Evolutionary conservation across 2,797 vertebrate species (phyloP).

Genomic region (Petrocephalus sullivani): DNA sequence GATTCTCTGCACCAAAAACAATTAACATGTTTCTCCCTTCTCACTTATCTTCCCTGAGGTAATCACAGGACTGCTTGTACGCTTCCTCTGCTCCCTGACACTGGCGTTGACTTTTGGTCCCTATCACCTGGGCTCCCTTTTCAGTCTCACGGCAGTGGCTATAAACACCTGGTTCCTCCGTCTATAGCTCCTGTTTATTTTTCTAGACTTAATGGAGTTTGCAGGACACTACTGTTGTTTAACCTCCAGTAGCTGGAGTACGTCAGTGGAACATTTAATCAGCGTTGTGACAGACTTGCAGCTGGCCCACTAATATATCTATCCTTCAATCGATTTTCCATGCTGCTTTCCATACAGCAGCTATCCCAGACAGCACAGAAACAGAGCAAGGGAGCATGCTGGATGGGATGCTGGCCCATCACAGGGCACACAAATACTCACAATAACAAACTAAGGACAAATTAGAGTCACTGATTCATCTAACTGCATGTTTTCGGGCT

Average conservation of each 20-base stretch:
- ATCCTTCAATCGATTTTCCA: background rate
- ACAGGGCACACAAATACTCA: background rate
- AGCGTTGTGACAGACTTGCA: background rate
- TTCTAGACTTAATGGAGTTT: background rate
- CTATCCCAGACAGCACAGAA: background rate
- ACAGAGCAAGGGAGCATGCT: background rate
- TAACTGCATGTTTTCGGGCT: background rate
- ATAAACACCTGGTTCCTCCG: background rate
- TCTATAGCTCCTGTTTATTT: background rate
- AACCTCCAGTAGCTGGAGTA: background rate
- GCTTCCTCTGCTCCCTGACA: background rate
- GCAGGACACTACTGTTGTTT: background rate
- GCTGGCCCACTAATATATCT: background rate
- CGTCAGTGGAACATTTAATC: background rate
- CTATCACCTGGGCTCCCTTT: background rate
- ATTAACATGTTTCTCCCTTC: background rate
- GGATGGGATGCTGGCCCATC: background rate
- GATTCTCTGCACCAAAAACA: background rate
- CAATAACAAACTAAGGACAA: background rate
- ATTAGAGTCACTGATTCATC: background rate
- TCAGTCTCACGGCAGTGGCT: background rate
- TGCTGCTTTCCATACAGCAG: background rate
- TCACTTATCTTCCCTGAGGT: background rate
- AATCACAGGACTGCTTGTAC: background rate
- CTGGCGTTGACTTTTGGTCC: background rate